Evolutionary conservation across 1,140 invertebrate species (phyloP).

Genomic region (Campoletis sonorensis): DNA sequence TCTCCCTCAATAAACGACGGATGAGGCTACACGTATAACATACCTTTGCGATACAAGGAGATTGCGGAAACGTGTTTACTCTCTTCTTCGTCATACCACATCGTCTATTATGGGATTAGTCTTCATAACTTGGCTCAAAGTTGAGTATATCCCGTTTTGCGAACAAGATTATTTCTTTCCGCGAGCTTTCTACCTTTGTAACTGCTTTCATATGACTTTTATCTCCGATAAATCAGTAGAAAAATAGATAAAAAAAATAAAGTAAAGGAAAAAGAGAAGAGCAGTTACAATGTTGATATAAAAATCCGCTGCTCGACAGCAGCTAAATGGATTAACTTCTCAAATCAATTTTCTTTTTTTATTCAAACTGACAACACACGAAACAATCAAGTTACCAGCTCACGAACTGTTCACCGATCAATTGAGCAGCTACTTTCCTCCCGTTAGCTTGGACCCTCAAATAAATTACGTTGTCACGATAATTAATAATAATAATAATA

Average conservation of each 20-base stretch:
- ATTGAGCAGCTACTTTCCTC: too few species aligned
- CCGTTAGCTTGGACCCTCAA: too few species aligned
- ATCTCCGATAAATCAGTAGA: neutral
- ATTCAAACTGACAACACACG: too few species aligned
- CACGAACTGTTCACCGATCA: too few species aligned
- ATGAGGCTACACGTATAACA: neutral
- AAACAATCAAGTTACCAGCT: too few species aligned
- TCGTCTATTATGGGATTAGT: constrained; percentile 6
- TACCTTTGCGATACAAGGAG: neutral
- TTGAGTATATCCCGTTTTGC: neutral
- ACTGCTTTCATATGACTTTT: neutral
- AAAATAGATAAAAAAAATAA: neutral
- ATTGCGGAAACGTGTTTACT: neutral
- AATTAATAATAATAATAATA: too few species aligned
- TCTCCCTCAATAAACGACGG: neutral
- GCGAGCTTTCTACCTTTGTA: neutral
- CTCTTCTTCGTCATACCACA: neutral
- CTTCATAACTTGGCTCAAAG: neutral
- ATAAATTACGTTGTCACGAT: too few species aligned
- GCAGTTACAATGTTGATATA: neutral
- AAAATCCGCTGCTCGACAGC: too few species aligned
- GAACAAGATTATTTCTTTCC: constrained; percentile 16
- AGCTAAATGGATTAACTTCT: too few species aligned
- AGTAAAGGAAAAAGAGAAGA: neutral
- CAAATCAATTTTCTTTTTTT: too few species aligned